Evolutionary conservation across 2,797 vertebrate genomes (phyloP), one percentile per base, ranked within the genome.

Genomic region (Danio choprae): DNA sequence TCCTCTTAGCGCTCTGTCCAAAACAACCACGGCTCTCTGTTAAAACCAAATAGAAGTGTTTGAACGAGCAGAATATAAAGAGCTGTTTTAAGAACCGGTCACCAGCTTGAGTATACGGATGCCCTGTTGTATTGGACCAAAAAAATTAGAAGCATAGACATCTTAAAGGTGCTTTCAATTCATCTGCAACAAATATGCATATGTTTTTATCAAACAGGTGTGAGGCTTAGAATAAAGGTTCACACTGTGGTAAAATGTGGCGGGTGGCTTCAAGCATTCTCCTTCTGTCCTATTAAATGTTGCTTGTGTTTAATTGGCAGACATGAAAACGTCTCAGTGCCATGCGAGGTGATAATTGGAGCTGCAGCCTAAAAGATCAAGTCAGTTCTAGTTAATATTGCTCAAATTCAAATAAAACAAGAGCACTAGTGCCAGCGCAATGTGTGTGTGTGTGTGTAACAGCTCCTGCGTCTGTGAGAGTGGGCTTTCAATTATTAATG

Each of bases 401-500:
- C 16, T 74, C 60, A 58, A 48, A 69, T 75, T 55, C 60, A 63
- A 64, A 40, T 59, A 40, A 58, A 53, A 65, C 7, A 29, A 56
- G 71, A 48, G 55, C 7, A 71, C 59, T 68, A 60, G 12, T 29
- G 22, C 38, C 59, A 74, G 43, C 8, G 48, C 62, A 29, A 48
- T 16, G 18, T 29, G 36, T 56, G 20, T 53, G 63, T 71, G 29
- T 53, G 70, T 20, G 44, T 29, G 36, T 56, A n/a, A 48, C 58
- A 43, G 60, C 36, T 22, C 13, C 38, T 69, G 75, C 46, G 0
- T 46, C 29, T 15, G 64, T 58, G 72, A 22, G 72, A 13, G 50
- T 38, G 36, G 36, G 65, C 38, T 11, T 72, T 79, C 53, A 77
- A 77, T 72, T 81, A 73, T 84, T 77, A 65, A 84, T 80, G 53